Percentiles rank a stretch among this genome's conserved stretches.
Conservation (phyloP, 2,113 vertebrate species). For the Cisticola juncidis region DNA sequence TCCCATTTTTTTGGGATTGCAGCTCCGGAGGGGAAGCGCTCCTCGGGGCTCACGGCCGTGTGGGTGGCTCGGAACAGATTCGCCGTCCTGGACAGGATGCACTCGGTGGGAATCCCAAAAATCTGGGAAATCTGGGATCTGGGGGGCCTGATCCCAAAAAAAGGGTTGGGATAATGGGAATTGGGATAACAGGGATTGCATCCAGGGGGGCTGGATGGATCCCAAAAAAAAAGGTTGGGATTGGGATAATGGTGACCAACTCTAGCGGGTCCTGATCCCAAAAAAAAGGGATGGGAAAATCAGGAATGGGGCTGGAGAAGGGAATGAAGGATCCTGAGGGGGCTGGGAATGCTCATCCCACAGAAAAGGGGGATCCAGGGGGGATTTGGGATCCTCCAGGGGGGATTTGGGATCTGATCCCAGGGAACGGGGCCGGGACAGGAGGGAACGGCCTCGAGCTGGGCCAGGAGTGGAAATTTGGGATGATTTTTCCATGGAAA, state of each 20-base stretch:
- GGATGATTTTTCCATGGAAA: not conserved
- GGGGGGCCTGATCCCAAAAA: too few relatives aligned
- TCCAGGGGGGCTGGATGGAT: too few relatives aligned
- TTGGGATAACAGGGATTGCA: too few relatives aligned
- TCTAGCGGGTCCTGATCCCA: too few relatives aligned
- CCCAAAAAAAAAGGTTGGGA: too few relatives aligned
- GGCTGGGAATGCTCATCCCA: not conserved
- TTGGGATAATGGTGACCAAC: too few relatives aligned
- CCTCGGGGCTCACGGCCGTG: not conserved
- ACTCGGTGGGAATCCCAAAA: slow-evolving; percentile 9
- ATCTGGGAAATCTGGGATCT: too few relatives aligned
- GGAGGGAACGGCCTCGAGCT: not conserved
- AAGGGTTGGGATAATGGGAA: too few relatives aligned
- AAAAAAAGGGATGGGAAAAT: too few relatives aligned
- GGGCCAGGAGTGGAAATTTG: fast-evolving
- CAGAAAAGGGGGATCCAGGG: not conserved
- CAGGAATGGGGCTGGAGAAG: not conserved
- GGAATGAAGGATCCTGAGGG: not conserved
- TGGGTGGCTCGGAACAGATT: slow-evolving; percentile 84
- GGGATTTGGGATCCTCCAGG: not conserved
- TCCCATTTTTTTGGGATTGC: too few relatives aligned
- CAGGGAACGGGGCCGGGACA: not conserved
- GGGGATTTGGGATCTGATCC: not conserved
- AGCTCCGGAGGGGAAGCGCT: not conserved
- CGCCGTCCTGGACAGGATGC: slow-evolving; percentile 95